Conservation (phyloP, 2,113 vertebrate species). For the Probosciger aterrimus region DNA sequence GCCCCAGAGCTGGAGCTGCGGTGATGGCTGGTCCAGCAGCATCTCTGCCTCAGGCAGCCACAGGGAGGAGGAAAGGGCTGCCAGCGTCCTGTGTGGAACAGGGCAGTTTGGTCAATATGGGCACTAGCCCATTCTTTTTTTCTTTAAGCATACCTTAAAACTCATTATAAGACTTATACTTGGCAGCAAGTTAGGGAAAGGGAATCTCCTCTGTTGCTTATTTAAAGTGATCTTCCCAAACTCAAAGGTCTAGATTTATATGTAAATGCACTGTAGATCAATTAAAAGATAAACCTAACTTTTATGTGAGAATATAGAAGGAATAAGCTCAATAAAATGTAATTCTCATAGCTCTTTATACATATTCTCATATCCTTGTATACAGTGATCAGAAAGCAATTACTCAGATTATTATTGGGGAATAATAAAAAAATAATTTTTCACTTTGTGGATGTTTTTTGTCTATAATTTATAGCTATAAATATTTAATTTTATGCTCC, state of each 20-base stretch:
- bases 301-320: background rate
- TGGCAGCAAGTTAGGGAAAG: background rate
- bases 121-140: rapidly evolving
- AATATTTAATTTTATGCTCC: background rate
- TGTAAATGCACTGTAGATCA: conserved; percentile 54
- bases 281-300: conserved; percentile 60
- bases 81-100: rapidly evolving
- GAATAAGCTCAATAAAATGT: conserved; percentile 5
- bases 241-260: conserved; percentile 36
- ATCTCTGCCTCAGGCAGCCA: background rate
- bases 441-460: background rate
- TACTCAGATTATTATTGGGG: conserved; percentile 25
- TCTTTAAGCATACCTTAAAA: background rate
- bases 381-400: conserved; percentile 19
- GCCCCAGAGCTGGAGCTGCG: background rate
- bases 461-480: background rate
- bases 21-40: background rate
- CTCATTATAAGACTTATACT: background rate
- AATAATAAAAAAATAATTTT: too few relatives aligned
- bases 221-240: background rate
- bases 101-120: rapidly evolving
- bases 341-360: background rate
- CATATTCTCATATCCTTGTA: background rate
- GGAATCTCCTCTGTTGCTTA: background rate
- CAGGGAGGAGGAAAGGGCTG: background rate